Evolutionary conservation across 2,113 vertebrate genomes (phyloP).

Genomic region (Xiphias gladius): DNA sequence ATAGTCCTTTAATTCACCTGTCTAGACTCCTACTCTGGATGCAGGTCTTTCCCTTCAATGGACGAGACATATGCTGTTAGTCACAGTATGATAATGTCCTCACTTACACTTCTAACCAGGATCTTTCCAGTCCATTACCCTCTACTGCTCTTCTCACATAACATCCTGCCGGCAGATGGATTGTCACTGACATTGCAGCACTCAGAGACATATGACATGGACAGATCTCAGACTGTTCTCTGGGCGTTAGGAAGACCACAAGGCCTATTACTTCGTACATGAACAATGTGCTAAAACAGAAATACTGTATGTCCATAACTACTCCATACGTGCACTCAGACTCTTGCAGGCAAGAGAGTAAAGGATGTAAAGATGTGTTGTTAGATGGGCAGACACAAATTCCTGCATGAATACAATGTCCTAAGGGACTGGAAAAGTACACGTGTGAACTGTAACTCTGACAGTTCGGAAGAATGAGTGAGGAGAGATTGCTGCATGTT

Average conservation of each 20-base stretch:
- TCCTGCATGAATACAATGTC: slow-evolving; percentile 19
- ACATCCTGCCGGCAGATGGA: slow-evolving; percentile 28
- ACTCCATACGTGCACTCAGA: not conserved
- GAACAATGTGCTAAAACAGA: not conserved
- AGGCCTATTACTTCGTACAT: not conserved
- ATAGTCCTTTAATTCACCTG: not conserved
- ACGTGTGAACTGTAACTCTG: slow-evolving; percentile 19
- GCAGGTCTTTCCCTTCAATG: not conserved
- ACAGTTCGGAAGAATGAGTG: slow-evolving; percentile 29
- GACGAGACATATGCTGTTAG: slow-evolving; percentile 5
- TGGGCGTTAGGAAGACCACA: not conserved
- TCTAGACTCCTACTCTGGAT: not conserved
- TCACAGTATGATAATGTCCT: slow-evolving; percentile 29
- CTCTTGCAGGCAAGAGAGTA: not conserved
- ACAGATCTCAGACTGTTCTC: not conserved
- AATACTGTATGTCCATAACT: too few relatives aligned
- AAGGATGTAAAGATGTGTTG: slow-evolving; percentile 15
- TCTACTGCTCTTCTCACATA: slow-evolving; percentile 7
- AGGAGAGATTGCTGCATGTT: slow-evolving; percentile 54
- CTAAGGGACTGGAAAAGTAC: slow-evolving; percentile 2
- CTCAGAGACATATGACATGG: slow-evolving; percentile 8
- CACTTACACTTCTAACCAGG: slow-evolving; percentile 42
- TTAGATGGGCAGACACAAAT: slow-evolving; percentile 17
- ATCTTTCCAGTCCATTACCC: slow-evolving; percentile 47
- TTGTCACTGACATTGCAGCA: slow-evolving; percentile 13